Base-by-base conservation (phyloP, 2,888 invertebrate species). In the Thereva unica region DNA sequence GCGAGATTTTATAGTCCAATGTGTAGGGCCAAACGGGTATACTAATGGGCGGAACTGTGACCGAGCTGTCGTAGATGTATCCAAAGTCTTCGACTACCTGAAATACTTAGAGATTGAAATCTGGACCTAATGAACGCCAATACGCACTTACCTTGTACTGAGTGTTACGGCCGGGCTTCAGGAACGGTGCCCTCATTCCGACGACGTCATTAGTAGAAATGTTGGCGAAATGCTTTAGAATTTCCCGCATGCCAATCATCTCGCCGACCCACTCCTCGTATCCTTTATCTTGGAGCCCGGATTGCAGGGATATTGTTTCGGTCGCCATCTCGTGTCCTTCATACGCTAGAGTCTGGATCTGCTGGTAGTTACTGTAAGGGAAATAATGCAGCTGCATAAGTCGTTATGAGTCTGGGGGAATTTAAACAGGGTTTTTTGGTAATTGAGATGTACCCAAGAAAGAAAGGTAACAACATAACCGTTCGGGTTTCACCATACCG, bases 11-110 rank as follows among this genome's bases (percentile, higher is more conserved):
- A 82, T 90, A 94, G 80, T 96, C 95, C 50, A 97, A 84, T 0
- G 96, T 96, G 82, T 96, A 96, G 0, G 96, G 97, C 96, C 96
- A 96, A 64, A 93, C 87, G 8, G 94, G 94, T 12, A 90, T 85
- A 63, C 88, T 84, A 7, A 87, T 78, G 7, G 93, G 91, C 0
- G 94, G 93, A 63, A 91, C 91, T 66, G 93, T 92, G 74, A 95
- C 87, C 3, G 95, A 95, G 77, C 95, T 94, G 80, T 96, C 95
- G 80, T 95, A 96, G 74, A 93, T 91, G 80, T 91, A 95, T 5
- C 92, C 93, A 78, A 93, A 95, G 80, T 95, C 95, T 83, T 93
- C 91, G 74, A 97, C 83, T 68, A 96, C 92, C 90, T 92, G 74
- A 52, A 75, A 76, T 56, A 37, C 68, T 50, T 53, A 66, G 53